phyloP scores from a whole-genome alignment of 2,797 vertebrate genomes.

The Alectoris magna region DNA sequence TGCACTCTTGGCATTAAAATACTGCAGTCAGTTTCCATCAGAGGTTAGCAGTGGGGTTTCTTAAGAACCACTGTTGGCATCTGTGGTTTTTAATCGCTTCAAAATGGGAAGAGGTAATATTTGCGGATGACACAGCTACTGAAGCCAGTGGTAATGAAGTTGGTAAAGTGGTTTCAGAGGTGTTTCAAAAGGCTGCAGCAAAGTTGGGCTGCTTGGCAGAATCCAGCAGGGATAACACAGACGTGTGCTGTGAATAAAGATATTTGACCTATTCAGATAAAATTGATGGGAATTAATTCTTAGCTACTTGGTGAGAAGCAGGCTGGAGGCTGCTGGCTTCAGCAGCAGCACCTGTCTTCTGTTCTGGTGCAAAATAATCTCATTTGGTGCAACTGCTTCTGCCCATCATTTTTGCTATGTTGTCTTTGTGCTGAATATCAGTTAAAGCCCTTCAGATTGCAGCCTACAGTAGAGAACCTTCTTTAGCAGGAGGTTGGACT shows the following conservation, averaged over 20 bases:
- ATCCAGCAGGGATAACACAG: not conserved
- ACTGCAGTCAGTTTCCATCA: not conserved
- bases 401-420: not conserved
- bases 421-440: not conserved
- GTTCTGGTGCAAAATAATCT: not conserved
- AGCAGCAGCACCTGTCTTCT: not conserved
- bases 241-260: accelerated
- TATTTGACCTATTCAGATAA: not conserved
- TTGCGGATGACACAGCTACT: not conserved
- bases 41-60: constrained; percentile 20
- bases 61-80: not conserved
- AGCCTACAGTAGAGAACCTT: too few species aligned
- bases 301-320: not conserved
- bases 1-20: not conserved
- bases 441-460: not conserved
- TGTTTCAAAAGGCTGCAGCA: not conserved
- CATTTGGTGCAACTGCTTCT: not conserved
- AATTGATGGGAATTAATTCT: not conserved
- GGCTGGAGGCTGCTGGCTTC: not conserved
- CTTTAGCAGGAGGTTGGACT: too few species aligned
- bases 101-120: not conserved
- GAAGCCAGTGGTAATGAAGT: not conserved
- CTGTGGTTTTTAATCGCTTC: constrained; percentile 37
- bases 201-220: not conserved
- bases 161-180: constrained; percentile 3